A percentile compares a stretch with the other conserved stretches of the same genome.
These are phyloP conservation scores for Prionace glauca DNA, from an alignment of 2,797 vertebrate genomes.

Conservation along the genomic window DNA sequence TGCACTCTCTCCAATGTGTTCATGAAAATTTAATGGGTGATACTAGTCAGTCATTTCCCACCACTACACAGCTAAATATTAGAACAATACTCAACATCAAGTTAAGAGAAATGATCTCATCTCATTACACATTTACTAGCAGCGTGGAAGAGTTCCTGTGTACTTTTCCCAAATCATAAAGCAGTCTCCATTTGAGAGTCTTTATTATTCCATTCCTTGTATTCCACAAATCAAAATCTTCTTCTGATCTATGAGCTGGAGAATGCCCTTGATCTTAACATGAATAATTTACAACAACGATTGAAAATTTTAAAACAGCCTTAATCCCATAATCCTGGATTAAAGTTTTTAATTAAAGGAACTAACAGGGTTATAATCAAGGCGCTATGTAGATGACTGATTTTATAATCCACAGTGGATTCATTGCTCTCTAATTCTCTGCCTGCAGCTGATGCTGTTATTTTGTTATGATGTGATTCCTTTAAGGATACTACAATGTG, in stretches of 20 bases:
- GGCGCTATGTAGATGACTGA: not conserved
- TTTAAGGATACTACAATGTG: not conserved
- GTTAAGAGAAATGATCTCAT: not conserved
- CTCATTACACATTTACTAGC: not conserved
- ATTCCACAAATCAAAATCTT: not conserved
- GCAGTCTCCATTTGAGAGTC: not conserved
- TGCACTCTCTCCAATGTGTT: too few relatives aligned
- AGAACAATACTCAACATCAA: not conserved
- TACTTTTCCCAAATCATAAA: not conserved
- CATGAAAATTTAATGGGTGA: not conserved
- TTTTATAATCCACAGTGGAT: not conserved
- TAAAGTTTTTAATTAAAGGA: slow-evolving; percentile 9
- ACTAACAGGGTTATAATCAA: slow-evolving; percentile 11
- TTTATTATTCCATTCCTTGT: not conserved
- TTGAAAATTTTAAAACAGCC: not conserved
- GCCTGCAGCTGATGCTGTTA: not conserved
- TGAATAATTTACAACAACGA: slow-evolving; percentile 27
- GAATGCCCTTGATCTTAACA: not conserved
- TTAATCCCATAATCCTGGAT: not conserved
- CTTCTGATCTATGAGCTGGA: not conserved
- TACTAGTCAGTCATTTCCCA: not conserved
- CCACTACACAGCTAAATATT: not conserved
- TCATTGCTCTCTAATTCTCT: not conserved
- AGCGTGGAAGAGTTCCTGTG: not conserved
- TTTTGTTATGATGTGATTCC: not conserved